Evolutionary conservation across 2,797 vertebrate genomes (phyloP).

Genomic region (Mormyrops boulengeri): DNA sequence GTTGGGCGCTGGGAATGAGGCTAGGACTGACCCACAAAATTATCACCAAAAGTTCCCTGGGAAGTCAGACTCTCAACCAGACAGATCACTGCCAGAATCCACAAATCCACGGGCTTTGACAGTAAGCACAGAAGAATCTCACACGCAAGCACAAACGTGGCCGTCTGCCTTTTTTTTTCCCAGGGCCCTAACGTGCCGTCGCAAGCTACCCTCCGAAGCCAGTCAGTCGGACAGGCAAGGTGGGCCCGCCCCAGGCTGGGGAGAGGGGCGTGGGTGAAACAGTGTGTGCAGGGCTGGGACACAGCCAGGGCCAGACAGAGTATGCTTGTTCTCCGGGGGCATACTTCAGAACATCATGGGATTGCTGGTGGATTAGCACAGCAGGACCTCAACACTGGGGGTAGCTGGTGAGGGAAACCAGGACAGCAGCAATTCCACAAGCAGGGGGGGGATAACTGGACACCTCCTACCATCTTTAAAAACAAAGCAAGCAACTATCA

Average conservation of each 20-base stretch:
- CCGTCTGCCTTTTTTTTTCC: background rate
- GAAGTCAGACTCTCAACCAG: background rate
- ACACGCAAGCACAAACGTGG: background rate
- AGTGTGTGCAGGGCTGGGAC: background rate
- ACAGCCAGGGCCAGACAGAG: conserved; percentile 9
- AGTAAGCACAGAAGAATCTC: background rate
- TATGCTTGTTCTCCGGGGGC: conserved; percentile 2
- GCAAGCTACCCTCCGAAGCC: background rate
- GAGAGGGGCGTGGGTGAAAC: background rate
- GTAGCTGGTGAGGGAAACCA: background rate
- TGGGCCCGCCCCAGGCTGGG: background rate
- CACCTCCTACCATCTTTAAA: background rate
- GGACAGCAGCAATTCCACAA: background rate
- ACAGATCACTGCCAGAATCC: background rate
- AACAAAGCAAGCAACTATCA: background rate
- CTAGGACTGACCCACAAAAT: conserved; percentile 14
- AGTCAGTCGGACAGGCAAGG: background rate
- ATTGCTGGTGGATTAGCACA: conserved; percentile 10
- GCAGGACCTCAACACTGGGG: conserved; percentile 6
- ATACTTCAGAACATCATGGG: conserved; percentile 15
- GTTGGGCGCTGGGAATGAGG: background rate
- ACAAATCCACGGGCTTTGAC: background rate
- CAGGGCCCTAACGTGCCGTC: background rate
- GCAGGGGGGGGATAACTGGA: background rate
- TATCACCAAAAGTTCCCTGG: background rate